Evolutionary conservation across 2,888 invertebrate species (phyloP), one percentile per base, ranked within the genome.

Genomic region (Microctonus brassicae): DNA sequence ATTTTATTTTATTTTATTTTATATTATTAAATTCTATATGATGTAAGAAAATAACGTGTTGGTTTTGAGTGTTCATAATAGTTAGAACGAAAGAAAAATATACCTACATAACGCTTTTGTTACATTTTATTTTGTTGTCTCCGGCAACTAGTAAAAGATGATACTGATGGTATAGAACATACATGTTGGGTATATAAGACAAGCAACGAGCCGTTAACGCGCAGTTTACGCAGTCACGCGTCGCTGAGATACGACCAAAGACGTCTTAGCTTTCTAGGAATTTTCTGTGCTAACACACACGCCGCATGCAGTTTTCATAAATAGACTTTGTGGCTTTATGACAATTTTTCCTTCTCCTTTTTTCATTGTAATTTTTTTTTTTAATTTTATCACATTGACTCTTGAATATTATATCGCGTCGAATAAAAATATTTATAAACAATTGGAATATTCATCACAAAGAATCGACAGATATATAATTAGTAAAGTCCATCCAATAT

Each of bases 191-290:
- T 47, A 17, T 65, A 75, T 75, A 60, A 75, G 71, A 65, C 74
- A 68, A 58, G 73, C 76, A 78, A 73, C 74, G 76, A 77, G 78
- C 78, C 76, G 83, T 84, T 83, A 84, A 81, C 81, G 75, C 69
- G 71, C 74, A 77, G 78, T 78, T 85, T 84, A 81, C 81, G 80
- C 80, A 81, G 84, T 83, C 83, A 83, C 84, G 84, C 82, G 79
- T 76, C 81, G 80, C 78, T 82, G 80, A 78, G 73, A 79, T 33
- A 60, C 60, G 52, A 52, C 61, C 29, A 67, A 65, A 69, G 58
- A 71, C 63, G 68, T 39, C 39, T 39, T 39, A 36, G 57, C 13
- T 66, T 76, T 75, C 73, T 73, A 42, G 69, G 75, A 72, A 72
- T 71, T 71, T 66, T 52, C 52, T 1, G 17, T n/a, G 17, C 47